Base-by-base conservation (phyloP, 2,797 vertebrate species). In the Anguilla obscura region DNA sequence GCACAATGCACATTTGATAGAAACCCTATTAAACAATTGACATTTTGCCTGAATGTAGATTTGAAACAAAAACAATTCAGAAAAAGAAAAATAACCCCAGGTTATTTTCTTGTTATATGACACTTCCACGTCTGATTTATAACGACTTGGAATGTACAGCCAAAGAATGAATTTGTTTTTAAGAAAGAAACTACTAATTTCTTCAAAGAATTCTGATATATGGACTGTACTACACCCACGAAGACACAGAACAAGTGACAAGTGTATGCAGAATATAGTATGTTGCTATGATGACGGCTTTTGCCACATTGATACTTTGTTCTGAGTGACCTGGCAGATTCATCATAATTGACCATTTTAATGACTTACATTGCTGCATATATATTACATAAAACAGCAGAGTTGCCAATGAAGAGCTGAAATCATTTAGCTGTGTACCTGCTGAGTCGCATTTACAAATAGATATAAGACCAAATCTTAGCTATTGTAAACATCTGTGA, bases 321-420 rank as follows among this genome's bases (percentile, higher is more conserved):
- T 45, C 76, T 45, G 36, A 48, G 4, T 48, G 36, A 80, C 18
- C 76, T 48, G 14, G 4, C 76, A 80, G 21, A 80, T 80, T 18
- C 33, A 48, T 48, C 5, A 4, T 6, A 45, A 48, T 48, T 80
- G 36, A 80, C 76, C 76, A 1, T 80, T 45, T 80, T 45, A 45
- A 45, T 48, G 76, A 16, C 18, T 45, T 45, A 66, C 50, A 86
- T 48, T 16, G 48, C 63, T 50, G 16, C 63, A 63, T 85, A 36
- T 27, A 86, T 36, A 71, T 71, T 71, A 66, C 60, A 58, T 63
- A 63, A 69, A 86, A 86, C 85, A 86, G 85, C 48, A 48, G 85
- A 21, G 24, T 36, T 69, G 16, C 40, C 71, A 69, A 71, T 71
- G 76, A 36, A 80, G 18, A 80, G 36, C 30, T 40, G 74, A 79